Percentiles rank a stretch among this genome's conserved stretches.
Evolutionary conservation across 2,113 vertebrate genomes (phyloP).

Genomic region (Anser brachyrhynchus): DNA sequence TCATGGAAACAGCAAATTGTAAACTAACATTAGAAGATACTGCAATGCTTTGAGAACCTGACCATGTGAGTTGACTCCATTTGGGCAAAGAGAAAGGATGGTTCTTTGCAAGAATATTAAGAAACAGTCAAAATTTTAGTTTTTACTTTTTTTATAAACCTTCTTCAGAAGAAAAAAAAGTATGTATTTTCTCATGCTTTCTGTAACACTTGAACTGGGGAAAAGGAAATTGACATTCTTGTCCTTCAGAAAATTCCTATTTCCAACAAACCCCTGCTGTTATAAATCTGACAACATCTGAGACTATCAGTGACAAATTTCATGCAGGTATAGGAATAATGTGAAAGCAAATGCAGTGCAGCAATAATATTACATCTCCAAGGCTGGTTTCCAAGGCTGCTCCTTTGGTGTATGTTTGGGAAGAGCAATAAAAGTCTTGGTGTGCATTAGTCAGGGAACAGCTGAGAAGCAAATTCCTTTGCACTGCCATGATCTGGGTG

Average conservation of each 20-base stretch:
- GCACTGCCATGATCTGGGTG: neutral
- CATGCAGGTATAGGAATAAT: neutral
- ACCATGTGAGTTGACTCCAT: neutral
- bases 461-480: neutral
- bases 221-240: rapidly evolving
- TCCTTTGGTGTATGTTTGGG: neutral
- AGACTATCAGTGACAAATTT: neutral
- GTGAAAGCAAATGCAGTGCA: neutral
- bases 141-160: neutral
- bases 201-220: neutral
- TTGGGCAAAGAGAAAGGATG: neutral
- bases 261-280: neutral
- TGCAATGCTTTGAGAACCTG: neutral
- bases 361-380: neutral
- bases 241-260: neutral
- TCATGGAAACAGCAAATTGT: neutral
- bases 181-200: neutral
- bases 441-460: neutral
- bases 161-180: neutral
- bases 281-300: neutral
- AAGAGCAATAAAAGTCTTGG: neutral
- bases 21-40: neutral
- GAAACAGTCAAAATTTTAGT: neutral
- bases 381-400: neutral
- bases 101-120: neutral